These are phyloP conservation scores for Hypotaenidia okinawae DNA, from an alignment of 2,797 vertebrate species.

Conservation along the genomic window DNA sequence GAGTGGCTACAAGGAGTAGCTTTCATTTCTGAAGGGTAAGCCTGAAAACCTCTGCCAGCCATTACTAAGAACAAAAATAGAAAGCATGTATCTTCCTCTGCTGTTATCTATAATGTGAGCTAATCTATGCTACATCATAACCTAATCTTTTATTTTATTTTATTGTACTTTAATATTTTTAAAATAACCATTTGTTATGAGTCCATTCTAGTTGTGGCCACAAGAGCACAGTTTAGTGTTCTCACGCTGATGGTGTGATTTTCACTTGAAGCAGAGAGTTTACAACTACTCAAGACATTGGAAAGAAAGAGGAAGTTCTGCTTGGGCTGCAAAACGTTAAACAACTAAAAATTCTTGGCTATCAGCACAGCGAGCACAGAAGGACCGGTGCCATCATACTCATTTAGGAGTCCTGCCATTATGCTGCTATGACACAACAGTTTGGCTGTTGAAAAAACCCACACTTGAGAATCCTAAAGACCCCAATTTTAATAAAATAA, in stretches of 20 bases:
- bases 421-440: neutral
- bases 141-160: too few species aligned
- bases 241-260: neutral
- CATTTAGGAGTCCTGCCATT: neutral
- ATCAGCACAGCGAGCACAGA: neutral
- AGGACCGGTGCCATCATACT: neutral
- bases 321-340: neutral
- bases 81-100: neutral
- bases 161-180: too few species aligned
- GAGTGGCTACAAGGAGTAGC: neutral
- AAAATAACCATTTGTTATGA: too few species aligned
- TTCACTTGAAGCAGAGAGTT: neutral
- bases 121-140: neutral
- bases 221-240: neutral
- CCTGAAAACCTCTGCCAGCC: neutral
- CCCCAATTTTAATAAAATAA: neutral
- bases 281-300: neutral
- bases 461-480: accelerated
- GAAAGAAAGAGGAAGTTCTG: neutral
- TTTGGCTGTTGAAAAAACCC: neutral
- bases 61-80: neutral
- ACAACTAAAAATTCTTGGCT: neutral
- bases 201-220: neutral
- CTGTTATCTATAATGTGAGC: neutral
- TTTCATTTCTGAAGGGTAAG: neutral